Evolutionary conservation across 2,113 vertebrate genomes (phyloP).

Genomic region (Bathybates hornii): DNA sequence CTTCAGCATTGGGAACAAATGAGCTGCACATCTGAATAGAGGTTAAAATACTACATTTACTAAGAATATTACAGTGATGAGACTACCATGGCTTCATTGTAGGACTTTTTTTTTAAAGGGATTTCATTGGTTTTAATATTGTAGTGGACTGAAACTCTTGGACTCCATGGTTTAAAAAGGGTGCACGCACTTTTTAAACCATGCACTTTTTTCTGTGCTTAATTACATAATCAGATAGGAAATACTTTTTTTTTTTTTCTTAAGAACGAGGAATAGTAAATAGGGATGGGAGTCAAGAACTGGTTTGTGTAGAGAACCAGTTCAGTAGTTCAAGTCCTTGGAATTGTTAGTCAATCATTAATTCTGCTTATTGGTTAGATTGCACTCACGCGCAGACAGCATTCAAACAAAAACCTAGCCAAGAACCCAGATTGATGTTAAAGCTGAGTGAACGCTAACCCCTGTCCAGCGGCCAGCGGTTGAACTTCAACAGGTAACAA

Average conservation of each 20-base stretch:
- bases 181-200: background rate
- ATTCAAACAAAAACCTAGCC: background rate
- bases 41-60: background rate
- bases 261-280: background rate
- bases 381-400: background rate
- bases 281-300: background rate
- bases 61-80: background rate
- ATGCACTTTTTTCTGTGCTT: background rate
- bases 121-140: background rate
- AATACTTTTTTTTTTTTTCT: background rate
- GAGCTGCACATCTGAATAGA: background rate
- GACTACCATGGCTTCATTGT: background rate
- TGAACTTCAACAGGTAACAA: background rate
- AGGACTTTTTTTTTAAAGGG: background rate
- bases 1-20: background rate
- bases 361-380: background rate
- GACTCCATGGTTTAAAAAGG: background rate
- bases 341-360: background rate
- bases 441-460: background rate
- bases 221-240: background rate
- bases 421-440: background rate
- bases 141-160: background rate
- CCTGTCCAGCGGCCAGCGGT: background rate
- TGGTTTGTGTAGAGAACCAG: background rate
- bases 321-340: background rate